These are phyloP conservation scores for Odontamblyopus rebecca DNA, from an alignment of 2,797 vertebrate species.

Conservation along the genomic window DNA sequence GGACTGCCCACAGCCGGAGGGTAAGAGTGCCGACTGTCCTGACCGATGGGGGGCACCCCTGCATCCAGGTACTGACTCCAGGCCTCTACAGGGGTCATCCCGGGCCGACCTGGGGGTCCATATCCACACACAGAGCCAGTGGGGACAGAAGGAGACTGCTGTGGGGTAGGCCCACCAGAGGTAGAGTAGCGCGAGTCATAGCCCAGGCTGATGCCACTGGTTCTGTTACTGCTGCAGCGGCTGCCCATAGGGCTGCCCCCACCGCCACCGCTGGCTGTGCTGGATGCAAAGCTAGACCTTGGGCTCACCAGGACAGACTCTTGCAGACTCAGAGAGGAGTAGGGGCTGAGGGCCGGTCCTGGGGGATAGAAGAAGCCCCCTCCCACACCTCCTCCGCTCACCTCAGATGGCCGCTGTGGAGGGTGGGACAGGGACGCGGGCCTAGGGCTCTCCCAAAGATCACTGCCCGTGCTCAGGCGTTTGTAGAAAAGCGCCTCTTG, in stretches of 20 bases:
- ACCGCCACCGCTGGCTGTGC: constrained; percentile 82
- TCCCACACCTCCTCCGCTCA: constrained; percentile 46
- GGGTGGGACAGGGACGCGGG: constrained; percentile 78
- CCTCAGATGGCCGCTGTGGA: constrained; percentile 67
- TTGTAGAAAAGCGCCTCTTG: constrained; percentile 85
- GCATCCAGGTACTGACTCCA: constrained; percentile 78
- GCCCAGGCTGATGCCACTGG: constrained; percentile 89
- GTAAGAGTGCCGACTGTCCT: constrained; percentile 86
- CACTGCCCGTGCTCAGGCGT: constrained; percentile 75
- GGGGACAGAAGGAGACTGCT: constrained; percentile 63
- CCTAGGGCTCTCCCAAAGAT: constrained; percentile 76
- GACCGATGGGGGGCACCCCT: constrained; percentile 53
- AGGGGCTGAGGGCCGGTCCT: constrained; percentile 77
- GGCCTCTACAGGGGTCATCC: constrained; percentile 67
- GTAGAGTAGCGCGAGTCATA: constrained; percentile 81
- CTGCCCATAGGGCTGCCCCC: constrained; percentile 82
- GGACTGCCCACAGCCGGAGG: constrained; percentile 84
- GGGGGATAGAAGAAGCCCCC: constrained; percentile 72
- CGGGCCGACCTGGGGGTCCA: constrained; percentile 46
- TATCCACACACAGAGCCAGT: constrained; percentile 50
- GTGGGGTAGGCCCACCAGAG: constrained; percentile 69
- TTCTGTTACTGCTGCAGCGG: constrained; percentile 87
- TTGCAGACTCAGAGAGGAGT: constrained; percentile 84
- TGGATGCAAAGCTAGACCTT: constrained; percentile 87
- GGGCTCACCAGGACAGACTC: constrained; percentile 83